Evolutionary conservation across 2,888 invertebrate genomes (phyloP), one percentile per base, ranked within the genome.

Genomic region (Melinaea marsaeus): DNA sequence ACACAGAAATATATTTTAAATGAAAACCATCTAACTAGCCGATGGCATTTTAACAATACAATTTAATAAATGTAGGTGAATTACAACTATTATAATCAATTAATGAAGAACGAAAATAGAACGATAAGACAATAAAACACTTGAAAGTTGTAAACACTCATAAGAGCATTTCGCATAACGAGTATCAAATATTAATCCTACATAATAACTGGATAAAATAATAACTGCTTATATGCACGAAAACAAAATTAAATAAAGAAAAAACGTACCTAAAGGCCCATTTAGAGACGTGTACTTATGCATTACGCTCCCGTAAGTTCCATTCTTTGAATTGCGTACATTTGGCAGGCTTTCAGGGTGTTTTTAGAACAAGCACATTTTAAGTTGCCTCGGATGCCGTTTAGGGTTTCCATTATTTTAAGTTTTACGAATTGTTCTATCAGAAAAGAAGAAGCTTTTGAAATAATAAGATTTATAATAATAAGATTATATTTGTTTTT

Each of bases 361-460:
- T 82, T 84, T 83, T 83, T 79, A 81, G 80, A 80, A 80, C 81
- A 79, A 81, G 80, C 79, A 75, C 78, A 76, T 79, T 83, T 80
- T 78, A 80, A 81, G 77, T 79, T 71, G 72, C 75, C 72, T 61
- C 75, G 73, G 71, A 64, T 71, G 70, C 64, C 71, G 71, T 63
- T 64, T 73, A 68, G 67, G 63, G 65, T 46, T 13, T 60, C 62
- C 57, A 63, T 62, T 33, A 35, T n/a, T 57, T 56, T 60, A 33
- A 56, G 55, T 42, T 56, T 48, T 4, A 48, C 22, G 51, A 48
- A 57, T 42, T 42, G 35, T 13, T 56, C 55, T 48, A 9, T 56
- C 59, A 48, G 34, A 59, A 55, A 13, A 34, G 9, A 57, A 22
- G 32, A 54, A 62, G 9, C 13, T 32, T 13, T 42, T 42, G 9